Conservation (phyloP, 2,113 vertebrate species). For the Peromyscus polionotus region DNA sequence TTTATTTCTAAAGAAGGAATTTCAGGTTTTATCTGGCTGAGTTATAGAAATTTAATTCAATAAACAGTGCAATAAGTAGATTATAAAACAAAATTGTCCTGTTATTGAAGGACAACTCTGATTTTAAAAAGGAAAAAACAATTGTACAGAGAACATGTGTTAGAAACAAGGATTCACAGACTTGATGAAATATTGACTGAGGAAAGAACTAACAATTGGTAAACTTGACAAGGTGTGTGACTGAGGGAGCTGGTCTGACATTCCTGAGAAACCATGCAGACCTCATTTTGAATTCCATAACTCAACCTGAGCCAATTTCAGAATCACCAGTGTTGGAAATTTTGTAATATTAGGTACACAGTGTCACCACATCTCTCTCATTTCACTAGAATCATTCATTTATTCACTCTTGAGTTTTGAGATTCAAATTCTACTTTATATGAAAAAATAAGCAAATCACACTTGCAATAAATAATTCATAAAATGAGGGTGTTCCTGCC, state of each 20-base stretch:
- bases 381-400: neutral
- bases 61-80: neutral
- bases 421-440: neutral
- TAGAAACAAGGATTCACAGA: neutral
- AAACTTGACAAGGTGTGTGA: neutral
- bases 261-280: neutral
- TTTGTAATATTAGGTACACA: neutral
- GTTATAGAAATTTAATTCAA: neutral
- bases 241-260: neutral
- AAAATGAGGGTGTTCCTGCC: neutral
- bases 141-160: neutral
- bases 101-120: neutral
- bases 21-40: neutral
- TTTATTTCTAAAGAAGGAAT: neutral
- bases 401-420: neutral
- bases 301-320: neutral
- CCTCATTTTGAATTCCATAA: neutral
- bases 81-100: neutral
- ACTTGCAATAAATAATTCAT: neutral
- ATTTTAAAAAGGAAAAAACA: neutral
- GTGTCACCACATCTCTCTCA: neutral
- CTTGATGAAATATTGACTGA: neutral
- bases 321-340: neutral
- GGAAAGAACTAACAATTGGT: neutral
- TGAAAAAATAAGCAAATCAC: slow-evolving; percentile 1